Percentiles rank a stretch among this genome's conserved stretches.
Conservation (phyloP, 2,888 invertebrate genomes). For the Calliopum simillimum region DNA sequence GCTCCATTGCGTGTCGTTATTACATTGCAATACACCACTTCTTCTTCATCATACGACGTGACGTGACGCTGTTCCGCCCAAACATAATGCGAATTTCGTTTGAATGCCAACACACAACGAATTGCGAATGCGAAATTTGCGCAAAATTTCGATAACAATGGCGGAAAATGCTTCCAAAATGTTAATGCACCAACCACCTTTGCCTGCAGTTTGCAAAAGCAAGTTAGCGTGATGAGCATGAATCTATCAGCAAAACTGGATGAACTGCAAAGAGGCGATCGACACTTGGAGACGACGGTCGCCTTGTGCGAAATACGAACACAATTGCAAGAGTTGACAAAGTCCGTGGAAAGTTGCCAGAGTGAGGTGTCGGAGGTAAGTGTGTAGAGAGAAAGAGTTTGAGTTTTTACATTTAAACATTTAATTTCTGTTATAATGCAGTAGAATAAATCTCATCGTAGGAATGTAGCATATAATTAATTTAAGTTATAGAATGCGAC, state of each 20-base stretch:
- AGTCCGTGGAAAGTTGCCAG: slow-evolving; percentile 94
- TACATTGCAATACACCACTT: no score
- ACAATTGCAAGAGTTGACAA: slow-evolving; percentile 92
- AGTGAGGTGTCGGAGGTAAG: slow-evolving; percentile 88
- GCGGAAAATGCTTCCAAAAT: background rate
- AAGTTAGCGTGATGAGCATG: slow-evolving; percentile 98
- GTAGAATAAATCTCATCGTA: no score
- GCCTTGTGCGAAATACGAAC: slow-evolving; percentile 93
- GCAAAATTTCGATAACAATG: background rate
- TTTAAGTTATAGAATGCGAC: no score
- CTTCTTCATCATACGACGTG: no score
- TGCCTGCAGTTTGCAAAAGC: slow-evolving; percentile 91
- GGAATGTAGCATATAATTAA: no score
- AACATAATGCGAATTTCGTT: background rate
- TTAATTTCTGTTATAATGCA: no score
- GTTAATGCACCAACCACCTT: slow-evolving; percentile 34
- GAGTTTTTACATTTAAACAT: no score
- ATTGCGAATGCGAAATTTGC: slow-evolving; percentile 46
- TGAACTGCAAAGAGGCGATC: slow-evolving; percentile 90
- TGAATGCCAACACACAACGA: slow-evolving; percentile 42
- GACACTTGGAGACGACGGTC: slow-evolving; percentile 92
- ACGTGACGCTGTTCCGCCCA: slow-evolving; percentile 5
- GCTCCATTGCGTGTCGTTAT: slow-evolving; percentile 28
- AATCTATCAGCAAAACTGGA: slow-evolving; percentile 94
- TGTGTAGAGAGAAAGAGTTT: background rate